Evolutionary conservation across 2,113 vertebrate species (phyloP).

Genomic region (Neopipo cinnamomea): DNA sequence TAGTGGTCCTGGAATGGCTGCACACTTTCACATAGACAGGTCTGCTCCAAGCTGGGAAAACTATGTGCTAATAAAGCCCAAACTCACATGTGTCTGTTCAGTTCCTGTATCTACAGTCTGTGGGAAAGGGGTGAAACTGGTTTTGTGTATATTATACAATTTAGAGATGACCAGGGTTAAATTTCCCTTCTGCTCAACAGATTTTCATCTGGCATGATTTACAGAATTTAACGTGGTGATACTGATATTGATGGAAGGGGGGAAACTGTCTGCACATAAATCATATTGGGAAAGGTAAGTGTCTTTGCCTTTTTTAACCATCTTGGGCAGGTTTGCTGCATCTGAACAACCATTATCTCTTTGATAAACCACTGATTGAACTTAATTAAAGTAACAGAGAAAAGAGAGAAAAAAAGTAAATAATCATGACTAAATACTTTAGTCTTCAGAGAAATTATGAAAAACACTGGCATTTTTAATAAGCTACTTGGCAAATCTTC

Average conservation of each 20-base stretch:
- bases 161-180: background rate
- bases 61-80: accelerated
- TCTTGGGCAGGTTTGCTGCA: background rate
- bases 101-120: background rate
- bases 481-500: background rate
- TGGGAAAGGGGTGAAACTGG: background rate
- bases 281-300: background rate
- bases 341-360: background rate
- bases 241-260: background rate
- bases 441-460: background rate
- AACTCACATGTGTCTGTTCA: accelerated
- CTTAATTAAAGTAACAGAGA: background rate
- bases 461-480: background rate
- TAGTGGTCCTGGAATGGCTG: background rate
- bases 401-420: background rate
- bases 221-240: background rate
- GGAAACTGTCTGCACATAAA: background rate
- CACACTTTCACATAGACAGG: background rate
- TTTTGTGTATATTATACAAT: background rate
- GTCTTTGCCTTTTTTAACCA: background rate
- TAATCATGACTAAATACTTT: background rate
- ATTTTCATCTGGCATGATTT: background rate
- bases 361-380: background rate
- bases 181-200: background rate
- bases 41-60: background rate